Conservation (phyloP, 2,888 invertebrate species). For the Apodemia duryi region DNA sequence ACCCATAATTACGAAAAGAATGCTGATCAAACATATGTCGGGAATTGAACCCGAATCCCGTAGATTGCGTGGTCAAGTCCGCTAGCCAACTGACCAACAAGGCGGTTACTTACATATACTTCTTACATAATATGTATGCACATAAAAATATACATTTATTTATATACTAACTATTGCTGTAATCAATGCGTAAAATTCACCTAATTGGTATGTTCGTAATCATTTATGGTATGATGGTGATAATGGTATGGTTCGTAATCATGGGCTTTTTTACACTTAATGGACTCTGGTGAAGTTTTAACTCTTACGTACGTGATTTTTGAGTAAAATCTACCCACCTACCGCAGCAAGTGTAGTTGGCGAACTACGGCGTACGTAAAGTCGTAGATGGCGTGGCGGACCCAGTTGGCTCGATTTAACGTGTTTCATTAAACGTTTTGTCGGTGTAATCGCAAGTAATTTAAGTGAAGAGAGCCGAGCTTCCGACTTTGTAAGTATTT, state of each 20-base stretch:
- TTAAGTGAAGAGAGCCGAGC: conserved; percentile 77
- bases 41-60: no score
- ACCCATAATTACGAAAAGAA: no score
- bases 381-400: conserved; percentile 38
- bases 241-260: conserved; percentile 63
- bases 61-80: no score
- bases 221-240: conserved; percentile 34
- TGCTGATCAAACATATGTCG: no score
- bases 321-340: conserved; percentile 75
- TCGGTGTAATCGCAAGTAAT: conserved; percentile 79
- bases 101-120: no score
- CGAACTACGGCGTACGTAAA: conserved; percentile 50
- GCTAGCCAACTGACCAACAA: no score
- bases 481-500: conserved; percentile 79
- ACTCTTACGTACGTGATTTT: conserved; percentile 77
- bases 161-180: no score
- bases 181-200: conserved; percentile 51
- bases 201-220: conserved; percentile 70
- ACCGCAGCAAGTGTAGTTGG: conserved; percentile 73
- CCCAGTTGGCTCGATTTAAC: conserved; percentile 75
- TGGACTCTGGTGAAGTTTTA: conserved; percentile 74
- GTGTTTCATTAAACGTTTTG: conserved; percentile 79
- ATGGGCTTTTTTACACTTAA: conserved; percentile 73
- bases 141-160: no score
- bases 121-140: no score